These are phyloP conservation scores for Drosophila mojavensis DNA, from an alignment of 1,140 invertebrate genomes.

Conservation along the genomic window DNA sequence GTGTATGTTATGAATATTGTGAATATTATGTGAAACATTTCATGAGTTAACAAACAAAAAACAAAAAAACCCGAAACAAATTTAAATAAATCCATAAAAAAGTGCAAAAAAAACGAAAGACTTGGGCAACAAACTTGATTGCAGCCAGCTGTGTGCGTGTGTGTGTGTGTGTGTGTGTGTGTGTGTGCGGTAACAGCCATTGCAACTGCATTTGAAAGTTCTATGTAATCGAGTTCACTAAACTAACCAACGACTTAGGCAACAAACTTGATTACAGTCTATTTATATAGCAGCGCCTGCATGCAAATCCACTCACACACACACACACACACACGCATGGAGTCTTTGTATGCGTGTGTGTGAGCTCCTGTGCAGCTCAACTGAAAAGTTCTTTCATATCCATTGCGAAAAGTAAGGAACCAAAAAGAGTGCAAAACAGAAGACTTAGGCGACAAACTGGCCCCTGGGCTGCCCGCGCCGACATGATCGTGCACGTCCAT, in stretches of 20 bases:
- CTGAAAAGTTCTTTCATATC: neutral
- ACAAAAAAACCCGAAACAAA: conserved; percentile 6
- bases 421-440: conserved; percentile 7
- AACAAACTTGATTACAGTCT: conserved; percentile 21
- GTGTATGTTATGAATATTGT: conserved; percentile 37
- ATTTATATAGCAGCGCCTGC: neutral
- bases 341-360: neutral
- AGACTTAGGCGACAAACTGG: conserved; percentile 24
- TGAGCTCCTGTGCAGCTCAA: neutral
- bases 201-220: conserved; percentile 13
- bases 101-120: conserved; percentile 23
- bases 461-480: neutral
- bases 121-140: conserved; percentile 30
- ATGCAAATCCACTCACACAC: neutral
- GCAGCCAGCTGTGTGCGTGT: neutral
- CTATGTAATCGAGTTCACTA: conserved; percentile 7
- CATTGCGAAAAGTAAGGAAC: neutral
- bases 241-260: conserved; percentile 12
- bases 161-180: neutral
- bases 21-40: conserved; percentile 45
- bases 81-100: neutral
- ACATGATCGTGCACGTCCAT: neutral
- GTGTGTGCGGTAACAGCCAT: neutral
- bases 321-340: neutral
- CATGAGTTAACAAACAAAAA: conserved; percentile 10